Evolutionary conservation across 2,113 vertebrate species (phyloP), one percentile per base, ranked within the genome.

Genomic region (Scopus umbretta): DNA sequence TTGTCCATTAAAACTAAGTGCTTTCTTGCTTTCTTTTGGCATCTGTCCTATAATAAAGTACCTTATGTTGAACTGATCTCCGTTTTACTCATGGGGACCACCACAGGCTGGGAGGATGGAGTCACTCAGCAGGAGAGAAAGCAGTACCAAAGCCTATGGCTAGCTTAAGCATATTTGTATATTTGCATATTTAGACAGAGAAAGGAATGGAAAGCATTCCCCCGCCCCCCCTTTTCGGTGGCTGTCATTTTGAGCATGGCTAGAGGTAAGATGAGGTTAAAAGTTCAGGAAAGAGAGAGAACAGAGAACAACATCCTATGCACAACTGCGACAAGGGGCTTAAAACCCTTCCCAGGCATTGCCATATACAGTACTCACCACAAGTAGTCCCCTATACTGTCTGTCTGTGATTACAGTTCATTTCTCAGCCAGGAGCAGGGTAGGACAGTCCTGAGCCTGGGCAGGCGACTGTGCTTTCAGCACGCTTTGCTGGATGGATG

Each of bases 251-350:
- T 91, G 71, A 94, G 91, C 86, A 92, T 83, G 83, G 67, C 25
- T 96, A 96, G 88, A 94, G 96, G 95, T 95, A 68, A 16, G 79
- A 96, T 93, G 79, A 97, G 95, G 94, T 94, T 96, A 94, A 93
- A 96, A 95, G 94, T 97, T 96, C 86, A 89, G 59, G 83, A 94
- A 86, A 88, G 40, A 73, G 53, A 80, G 61, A 81, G 61, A 79
- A 81, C 50, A 88, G 21, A 56, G 49, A 96, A 80, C 29, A 82
- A 56, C 83, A 88, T n/a, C 63, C 45, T 66, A n/a, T 27, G 58
- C 66, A 25, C 43, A 83, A 52, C 27, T 22, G 55, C 9, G 3
- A 52, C 61, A 43, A 90, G 81, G 49, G 30, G 30, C 19, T 85
- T 91, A 86, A 94, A 82, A 22, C 56, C 58, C 79, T 93, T 86